Evolutionary conservation across 1,140 invertebrate genomes (phyloP), one percentile per base, ranked within the genome.

Genomic region (Frieseomelitta varia): DNA sequence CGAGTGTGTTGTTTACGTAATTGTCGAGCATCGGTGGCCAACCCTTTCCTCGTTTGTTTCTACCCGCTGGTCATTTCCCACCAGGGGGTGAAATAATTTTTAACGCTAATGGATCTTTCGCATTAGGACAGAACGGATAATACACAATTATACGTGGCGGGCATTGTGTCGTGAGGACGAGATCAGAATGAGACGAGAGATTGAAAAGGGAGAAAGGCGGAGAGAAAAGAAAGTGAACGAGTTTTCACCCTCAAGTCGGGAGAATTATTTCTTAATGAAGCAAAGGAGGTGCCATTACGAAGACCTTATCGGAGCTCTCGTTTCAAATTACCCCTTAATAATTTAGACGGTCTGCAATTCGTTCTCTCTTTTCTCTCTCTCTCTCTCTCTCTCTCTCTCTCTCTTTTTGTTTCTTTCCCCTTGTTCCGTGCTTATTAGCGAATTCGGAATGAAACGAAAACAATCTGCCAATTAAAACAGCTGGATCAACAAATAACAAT

Each of bases 231-330:
- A n/a, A n/a, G 19, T 17, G 34, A 51, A 51, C 15, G 17, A 39
- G 58, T 51, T 65, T 30, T 76, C 39, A 6, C 61, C 14, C 75
- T 77, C 24, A 51, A 19, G 39, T 17, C 8, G 39, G 17, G 21
- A 27, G 63, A 53, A 78, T 78, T 78, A 78, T 78, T 78, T 67
- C 47, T 78, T 78, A 78, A 78, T 53, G 76, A 78, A 78, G 47
- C 76, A 67, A 65, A 61, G 73, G 27, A 67, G 61, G 15, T 65
- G 75, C 56, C 47, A 78, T 78, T 67, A 39, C 27, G n/a, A 51
- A 53, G 61, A 24, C n/a, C n/a, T 24, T 34, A 67, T 67, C 61
- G 61, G 39, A n/a, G 58, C 58, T 21, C 27, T 51, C 12, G 47
- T 53, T 67, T 53, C 47, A 17, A 24, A 67, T 67, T 78, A 67